These are phyloP conservation scores for Chionomys nivalis DNA, from an alignment of 2,113 vertebrate genomes.

Conservation along the genomic window DNA sequence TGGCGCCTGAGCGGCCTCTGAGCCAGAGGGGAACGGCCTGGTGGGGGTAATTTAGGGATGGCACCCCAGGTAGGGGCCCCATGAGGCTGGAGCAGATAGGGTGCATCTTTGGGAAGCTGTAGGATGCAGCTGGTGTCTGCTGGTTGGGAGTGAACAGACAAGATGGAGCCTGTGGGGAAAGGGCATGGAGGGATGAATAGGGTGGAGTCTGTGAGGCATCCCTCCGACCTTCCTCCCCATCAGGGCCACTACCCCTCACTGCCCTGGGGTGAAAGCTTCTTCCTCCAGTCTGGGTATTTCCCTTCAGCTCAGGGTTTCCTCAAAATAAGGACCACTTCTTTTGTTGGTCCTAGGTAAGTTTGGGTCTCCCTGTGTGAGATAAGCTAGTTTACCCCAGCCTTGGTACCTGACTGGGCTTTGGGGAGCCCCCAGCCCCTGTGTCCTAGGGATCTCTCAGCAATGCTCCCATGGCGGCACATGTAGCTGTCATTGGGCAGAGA, in stretches of 20 bases:
- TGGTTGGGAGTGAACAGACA: slow-evolving; percentile 91
- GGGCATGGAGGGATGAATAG: not conserved
- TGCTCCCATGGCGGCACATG: slow-evolving; percentile 90
- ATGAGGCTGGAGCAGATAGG: slow-evolving; percentile 89
- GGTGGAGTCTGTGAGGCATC: not conserved
- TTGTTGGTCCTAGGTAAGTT: not conserved
- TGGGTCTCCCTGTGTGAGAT: not conserved
- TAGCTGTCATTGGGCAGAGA: slow-evolving; percentile 98
- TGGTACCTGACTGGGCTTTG: slow-evolving; percentile 88
- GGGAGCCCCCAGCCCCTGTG: slow-evolving; percentile 78
- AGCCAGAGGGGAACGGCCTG: slow-evolving; percentile 88
- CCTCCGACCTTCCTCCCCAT: not conserved
- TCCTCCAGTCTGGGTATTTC: not conserved
- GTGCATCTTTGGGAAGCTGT: slow-evolving; percentile 89
- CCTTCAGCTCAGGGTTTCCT: not conserved
- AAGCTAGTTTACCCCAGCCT: not conserved
- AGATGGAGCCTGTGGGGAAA: slow-evolving; percentile 88
- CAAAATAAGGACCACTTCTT: not conserved
- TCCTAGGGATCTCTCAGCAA: slow-evolving; percentile 70
- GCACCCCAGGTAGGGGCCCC: slow-evolving; percentile 85
- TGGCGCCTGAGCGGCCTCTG: slow-evolving; percentile 96
- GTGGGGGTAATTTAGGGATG: slow-evolving; percentile 88
- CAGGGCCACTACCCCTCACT: not conserved
- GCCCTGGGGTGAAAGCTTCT: slow-evolving; percentile 16
- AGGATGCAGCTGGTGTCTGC: slow-evolving; percentile 88